Evolutionary conservation across 2,113 vertebrate species (phyloP).

Genomic region (Carlito syrichta): DNA sequence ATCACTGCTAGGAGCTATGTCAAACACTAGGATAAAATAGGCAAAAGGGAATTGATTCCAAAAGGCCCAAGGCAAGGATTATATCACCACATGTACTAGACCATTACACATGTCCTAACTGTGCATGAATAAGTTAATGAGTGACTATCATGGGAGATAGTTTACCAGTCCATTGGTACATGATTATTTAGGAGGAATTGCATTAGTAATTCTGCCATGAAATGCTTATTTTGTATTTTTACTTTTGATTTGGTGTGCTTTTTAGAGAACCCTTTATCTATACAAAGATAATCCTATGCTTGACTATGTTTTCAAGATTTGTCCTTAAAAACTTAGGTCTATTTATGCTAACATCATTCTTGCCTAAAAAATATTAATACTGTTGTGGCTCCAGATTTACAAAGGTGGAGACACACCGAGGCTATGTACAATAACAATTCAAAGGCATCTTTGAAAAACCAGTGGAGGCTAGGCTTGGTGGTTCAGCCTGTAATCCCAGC

Average conservation of each 20-base stretch:
- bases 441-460: too few species aligned
- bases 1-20: not conserved
- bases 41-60: not conserved
- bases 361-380: not conserved
- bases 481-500: not conserved
- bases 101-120: accelerated
- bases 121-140: not conserved
- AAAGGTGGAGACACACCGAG: not conserved
- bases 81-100: not conserved
- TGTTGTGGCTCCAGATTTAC: not conserved
- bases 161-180: not conserved
- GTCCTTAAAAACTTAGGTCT: not conserved
- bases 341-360: too few species aligned
- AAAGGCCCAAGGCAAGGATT: not conserved
- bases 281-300: not conserved
- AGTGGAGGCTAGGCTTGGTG: not conserved
- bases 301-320: not conserved
- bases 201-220: not conserved
- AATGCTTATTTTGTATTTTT: not conserved
- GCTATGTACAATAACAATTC: not conserved
- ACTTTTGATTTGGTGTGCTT: not conserved
- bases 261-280: not conserved
- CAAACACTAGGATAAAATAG: not conserved
- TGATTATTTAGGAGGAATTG: not conserved
- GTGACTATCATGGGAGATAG: not conserved